Percentiles rank a stretch among this genome's conserved stretches.
phyloP scores from a whole-genome alignment of 2,113 vertebrate species.

The Pachyramphus minor region DNA sequence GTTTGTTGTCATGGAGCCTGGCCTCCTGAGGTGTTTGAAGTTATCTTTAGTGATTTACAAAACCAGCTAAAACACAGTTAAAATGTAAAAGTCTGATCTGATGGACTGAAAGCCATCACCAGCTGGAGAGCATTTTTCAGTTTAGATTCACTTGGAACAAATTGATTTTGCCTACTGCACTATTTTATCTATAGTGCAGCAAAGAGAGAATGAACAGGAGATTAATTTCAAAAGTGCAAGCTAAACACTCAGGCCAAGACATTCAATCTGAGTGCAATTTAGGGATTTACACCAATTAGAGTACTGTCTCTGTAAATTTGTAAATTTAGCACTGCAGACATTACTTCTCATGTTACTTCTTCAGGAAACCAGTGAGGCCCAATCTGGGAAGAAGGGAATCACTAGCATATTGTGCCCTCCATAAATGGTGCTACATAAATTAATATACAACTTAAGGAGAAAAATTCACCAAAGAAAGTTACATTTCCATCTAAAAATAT shows the following conservation, averaged over 20 bases:
- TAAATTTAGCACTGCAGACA: background rate
- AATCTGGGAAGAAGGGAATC: background rate
- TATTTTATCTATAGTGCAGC: background rate
- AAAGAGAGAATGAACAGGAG: background rate
- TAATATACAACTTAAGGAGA: background rate
- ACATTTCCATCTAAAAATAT: background rate
- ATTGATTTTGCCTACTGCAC: background rate
- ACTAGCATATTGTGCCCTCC: background rate
- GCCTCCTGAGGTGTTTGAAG: background rate
- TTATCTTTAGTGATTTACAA: background rate
- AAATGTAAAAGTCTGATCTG: background rate
- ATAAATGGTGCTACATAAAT: background rate
- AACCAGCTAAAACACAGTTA: background rate
- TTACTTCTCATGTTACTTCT: background rate
- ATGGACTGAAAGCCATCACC: background rate
- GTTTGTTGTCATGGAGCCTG: background rate
- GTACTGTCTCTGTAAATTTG: background rate
- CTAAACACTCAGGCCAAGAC: background rate
- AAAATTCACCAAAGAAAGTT: background rate
- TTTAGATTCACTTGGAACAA: background rate
- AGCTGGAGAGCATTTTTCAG: background rate
- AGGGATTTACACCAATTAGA: background rate
- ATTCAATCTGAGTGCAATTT: background rate
- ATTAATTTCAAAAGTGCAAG: background rate
- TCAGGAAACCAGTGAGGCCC: background rate